phyloP scores from a whole-genome alignment of 2,113 vertebrate genomes.

The Patagioenas fasciata region DNA sequence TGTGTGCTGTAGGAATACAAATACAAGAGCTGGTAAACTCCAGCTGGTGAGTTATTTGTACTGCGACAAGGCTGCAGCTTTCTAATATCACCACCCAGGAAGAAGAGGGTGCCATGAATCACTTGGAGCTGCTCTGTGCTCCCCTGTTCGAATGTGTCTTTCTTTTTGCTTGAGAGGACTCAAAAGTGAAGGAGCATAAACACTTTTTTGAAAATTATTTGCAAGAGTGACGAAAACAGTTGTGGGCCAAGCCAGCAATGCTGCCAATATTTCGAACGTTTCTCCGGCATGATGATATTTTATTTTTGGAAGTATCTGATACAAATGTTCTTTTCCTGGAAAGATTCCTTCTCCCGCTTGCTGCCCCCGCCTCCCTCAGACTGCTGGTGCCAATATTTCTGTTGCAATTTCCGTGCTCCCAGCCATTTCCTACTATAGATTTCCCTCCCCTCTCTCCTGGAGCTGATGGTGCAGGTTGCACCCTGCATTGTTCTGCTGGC shows the following conservation, averaged over 20 bases:
- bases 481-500: neutral
- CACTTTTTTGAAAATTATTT: neutral
- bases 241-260: neutral
- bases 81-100: neutral
- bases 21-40: neutral
- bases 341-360: conserved; percentile 24
- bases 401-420: conserved; percentile 24
- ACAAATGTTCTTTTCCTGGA: conserved; percentile 50
- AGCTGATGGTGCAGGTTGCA: neutral
- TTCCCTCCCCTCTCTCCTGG: neutral
- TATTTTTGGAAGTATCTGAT: conserved; percentile 62
- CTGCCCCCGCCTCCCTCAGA: neutral
- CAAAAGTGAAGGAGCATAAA: neutral
- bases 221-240: neutral
- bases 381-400: conserved; percentile 28
- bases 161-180: neutral
- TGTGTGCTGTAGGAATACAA: neutral
- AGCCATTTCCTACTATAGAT: neutral
- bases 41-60: conserved; percentile 10
- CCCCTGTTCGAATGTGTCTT: fast-evolving
- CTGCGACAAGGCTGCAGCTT: neutral
- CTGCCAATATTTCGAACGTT: neutral
- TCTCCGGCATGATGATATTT: neutral
- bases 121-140: neutral
- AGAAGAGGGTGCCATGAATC: neutral